phyloP scores from a whole-genome alignment of 2,113 vertebrate genomes.

The Zootoca vivipara region DNA sequence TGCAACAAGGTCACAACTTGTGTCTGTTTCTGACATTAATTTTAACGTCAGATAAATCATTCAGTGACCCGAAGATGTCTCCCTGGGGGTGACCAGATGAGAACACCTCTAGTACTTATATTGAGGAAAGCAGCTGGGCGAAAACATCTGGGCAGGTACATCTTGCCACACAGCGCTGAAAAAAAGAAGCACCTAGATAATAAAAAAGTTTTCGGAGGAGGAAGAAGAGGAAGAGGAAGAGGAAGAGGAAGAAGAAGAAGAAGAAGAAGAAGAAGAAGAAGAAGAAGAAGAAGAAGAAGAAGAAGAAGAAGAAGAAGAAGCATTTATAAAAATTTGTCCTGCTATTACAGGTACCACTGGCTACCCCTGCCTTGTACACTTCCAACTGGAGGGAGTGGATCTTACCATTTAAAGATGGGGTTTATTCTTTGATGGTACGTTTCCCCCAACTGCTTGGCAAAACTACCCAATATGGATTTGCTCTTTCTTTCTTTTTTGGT shows the following conservation, averaged over 20 bases:
- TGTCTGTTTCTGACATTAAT: slow-evolving; percentile 7
- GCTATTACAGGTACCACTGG: not conserved
- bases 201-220: too few species aligned
- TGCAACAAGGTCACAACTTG: slow-evolving; percentile 18
- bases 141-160: not conserved
- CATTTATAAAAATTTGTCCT: too few species aligned
- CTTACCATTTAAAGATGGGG: not conserved
- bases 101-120: not conserved
- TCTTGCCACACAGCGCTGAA: not conserved
- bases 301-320: too few species aligned
- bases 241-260: too few species aligned
- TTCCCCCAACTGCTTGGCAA: not conserved
- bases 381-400: not conserved
- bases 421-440: not conserved
- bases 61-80: not conserved
- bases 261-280: too few species aligned
- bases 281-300: too few species aligned
- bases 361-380: too few species aligned
- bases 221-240: too few species aligned
- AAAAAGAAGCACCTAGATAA: not conserved
- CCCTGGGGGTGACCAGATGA: not conserved
- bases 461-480: not conserved
- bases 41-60: slow-evolving; percentile 2
- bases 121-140: not conserved
- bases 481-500: too few species aligned